A percentile compares a stretch with the other conserved stretches of the same genome.
These are phyloP conservation scores for Paracanthobrama guichenoti DNA, from an alignment of 2,113 vertebrate genomes.

Conservation along the genomic window DNA sequence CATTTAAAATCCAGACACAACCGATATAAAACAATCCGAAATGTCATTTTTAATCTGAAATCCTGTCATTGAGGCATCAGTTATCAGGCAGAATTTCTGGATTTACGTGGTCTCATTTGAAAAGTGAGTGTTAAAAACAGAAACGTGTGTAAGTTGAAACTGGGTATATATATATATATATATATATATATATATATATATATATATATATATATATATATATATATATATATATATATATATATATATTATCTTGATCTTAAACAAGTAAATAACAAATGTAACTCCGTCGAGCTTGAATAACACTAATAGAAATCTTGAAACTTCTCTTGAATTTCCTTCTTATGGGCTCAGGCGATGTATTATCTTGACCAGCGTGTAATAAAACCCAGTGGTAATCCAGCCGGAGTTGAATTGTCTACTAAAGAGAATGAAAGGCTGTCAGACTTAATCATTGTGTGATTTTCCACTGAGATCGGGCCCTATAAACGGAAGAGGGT, in stretches of 20 bases:
- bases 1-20: background rate
- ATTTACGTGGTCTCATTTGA: background rate
- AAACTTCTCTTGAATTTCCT: slow-evolving; percentile 22
- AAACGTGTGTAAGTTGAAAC: background rate
- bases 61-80: background rate
- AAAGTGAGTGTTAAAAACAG: background rate
- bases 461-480: slow-evolving; percentile 31
- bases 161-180: too few relatives aligned
- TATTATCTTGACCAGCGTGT: slow-evolving; percentile 35
- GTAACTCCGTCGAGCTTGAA: background rate
- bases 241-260: background rate
- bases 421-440: slow-evolving; percentile 40
- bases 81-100: background rate
- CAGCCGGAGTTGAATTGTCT: background rate
- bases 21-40: background rate
- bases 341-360: slow-evolving; percentile 6
- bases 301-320: background rate
- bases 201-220: too few relatives aligned
- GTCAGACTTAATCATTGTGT: slow-evolving; percentile 40
- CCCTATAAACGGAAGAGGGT: background rate
- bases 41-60: background rate
- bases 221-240: too few relatives aligned
- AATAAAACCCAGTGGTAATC: slow-evolving; percentile 37
- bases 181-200: too few relatives aligned
- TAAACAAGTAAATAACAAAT: background rate